Evolutionary conservation across 1,140 invertebrate genomes (phyloP).

Genomic region (Microplitis demolitor): DNA sequence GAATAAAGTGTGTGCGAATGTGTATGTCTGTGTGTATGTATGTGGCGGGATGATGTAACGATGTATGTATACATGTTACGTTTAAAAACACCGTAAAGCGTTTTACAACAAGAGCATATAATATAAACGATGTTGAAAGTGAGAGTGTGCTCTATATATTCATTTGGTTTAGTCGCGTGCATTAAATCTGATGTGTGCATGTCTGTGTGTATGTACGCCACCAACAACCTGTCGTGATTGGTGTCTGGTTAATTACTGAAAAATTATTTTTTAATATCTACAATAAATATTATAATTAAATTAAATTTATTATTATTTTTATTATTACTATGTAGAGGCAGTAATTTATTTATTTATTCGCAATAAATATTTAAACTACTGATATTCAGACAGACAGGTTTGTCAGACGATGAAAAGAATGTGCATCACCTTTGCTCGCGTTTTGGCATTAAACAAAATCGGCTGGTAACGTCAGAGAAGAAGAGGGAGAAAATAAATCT

Average conservation of each 20-base stretch:
- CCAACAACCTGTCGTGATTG: not conserved
- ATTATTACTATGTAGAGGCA: no score
- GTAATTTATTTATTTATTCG: no score
- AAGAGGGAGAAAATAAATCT: not conserved
- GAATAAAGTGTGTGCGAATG: not conserved
- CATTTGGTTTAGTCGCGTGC: conserved; percentile 2
- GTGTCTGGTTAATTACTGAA: conserved; percentile 4
- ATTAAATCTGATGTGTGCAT: not conserved
- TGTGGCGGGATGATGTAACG: no score
- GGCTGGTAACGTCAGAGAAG: not conserved
- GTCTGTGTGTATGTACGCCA: not conserved
- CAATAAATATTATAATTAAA: not conserved
- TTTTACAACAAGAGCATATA: conserved; percentile 35
- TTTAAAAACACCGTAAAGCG: conserved; percentile 38
- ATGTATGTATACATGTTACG: conserved; percentile 10
- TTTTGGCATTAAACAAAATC: conserved; percentile 7
- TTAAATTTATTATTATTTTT: not conserved
- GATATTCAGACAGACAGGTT: not conserved
- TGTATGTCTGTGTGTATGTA: no score
- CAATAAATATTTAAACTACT: not conserved
- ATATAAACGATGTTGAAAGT: conserved; percentile 38
- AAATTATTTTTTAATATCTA: not conserved
- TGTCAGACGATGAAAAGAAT: not conserved
- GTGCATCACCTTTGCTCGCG: not conserved
- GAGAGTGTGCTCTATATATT: conserved; percentile 25